phyloP scores from a whole-genome alignment of 37 sponge, comb jelly and placozoan genomes.

The Beroe ovata region DNA sequence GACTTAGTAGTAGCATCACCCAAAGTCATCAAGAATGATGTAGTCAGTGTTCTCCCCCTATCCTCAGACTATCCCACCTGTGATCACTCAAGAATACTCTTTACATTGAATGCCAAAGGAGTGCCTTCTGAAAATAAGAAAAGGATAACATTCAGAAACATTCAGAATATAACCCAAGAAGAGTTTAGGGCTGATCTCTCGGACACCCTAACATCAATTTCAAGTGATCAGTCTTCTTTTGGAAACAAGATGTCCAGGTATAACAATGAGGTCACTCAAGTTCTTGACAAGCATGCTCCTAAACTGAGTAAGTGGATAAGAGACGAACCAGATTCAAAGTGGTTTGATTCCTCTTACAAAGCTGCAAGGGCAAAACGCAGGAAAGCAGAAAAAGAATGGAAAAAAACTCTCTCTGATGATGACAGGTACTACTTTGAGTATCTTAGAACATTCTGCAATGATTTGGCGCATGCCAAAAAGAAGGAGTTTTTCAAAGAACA shows the following conservation, averaged over 20 bases:
- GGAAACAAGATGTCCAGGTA: background rate
- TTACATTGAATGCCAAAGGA: background rate
- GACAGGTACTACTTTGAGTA: background rate
- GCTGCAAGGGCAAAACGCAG: background rate
- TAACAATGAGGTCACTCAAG: background rate
- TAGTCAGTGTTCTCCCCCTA: background rate
- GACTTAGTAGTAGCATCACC: background rate
- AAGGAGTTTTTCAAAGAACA: background rate
- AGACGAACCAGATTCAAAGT: background rate
- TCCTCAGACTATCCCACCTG: background rate
- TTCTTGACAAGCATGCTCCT: slow-evolving; percentile 2
- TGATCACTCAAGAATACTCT: background rate
- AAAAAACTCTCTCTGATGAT: background rate
- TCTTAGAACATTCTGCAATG: background rate
- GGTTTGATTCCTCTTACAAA: background rate
- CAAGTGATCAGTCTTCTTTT: background rate
- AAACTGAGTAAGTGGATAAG: background rate
- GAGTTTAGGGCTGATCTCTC: background rate
- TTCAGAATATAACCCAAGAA: background rate
- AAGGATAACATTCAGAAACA: background rate
- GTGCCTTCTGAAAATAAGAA: background rate
- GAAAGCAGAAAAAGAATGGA: background rate
- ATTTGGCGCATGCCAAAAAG: background rate
- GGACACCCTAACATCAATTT: background rate
- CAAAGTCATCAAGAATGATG: background rate